phyloP scores from a whole-genome alignment of 2,888 invertebrate species.

The Eledone cirrhosa region DNA sequence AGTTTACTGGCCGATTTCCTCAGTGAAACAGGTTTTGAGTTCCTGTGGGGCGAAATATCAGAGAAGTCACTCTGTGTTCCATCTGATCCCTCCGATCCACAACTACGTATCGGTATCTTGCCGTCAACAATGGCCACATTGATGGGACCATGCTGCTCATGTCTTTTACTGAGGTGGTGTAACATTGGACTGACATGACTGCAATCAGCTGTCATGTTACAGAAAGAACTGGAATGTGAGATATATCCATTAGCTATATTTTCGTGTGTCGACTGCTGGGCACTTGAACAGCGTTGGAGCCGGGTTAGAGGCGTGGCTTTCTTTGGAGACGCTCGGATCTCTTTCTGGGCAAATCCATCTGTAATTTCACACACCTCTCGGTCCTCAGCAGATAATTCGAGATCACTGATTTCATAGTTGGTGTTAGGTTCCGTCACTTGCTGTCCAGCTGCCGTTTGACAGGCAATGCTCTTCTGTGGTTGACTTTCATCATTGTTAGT shows the following conservation, averaged over 20 bases:
- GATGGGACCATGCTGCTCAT: neutral
- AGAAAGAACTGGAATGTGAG: constrained; percentile 25
- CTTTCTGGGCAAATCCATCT: constrained; percentile 30
- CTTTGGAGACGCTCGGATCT: constrained; percentile 1
- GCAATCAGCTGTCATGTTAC: constrained; percentile 24
- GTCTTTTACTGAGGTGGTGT: neutral
- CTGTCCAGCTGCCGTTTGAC: constrained; percentile 21
- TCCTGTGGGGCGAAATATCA: constrained; percentile 32
- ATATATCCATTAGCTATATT: constrained; percentile 26
- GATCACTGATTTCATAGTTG: constrained; percentile 39
- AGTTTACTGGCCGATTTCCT: constrained; percentile 9
- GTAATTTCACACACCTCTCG: constrained; percentile 55
- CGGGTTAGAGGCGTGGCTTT: neutral
- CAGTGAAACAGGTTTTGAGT: constrained; percentile 25
- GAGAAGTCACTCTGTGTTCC: constrained; percentile 33
- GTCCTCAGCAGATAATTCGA: constrained; percentile 53
- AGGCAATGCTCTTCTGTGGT: neutral
- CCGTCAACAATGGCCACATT: constrained; percentile 19
- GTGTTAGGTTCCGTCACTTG: constrained; percentile 29
- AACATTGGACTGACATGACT: constrained; percentile 23
- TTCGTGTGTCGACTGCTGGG: constrained; percentile 7
- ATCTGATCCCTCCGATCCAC: constrained; percentile 31
- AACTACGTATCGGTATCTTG: constrained; percentile 15
- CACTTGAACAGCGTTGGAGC: constrained; percentile 17
- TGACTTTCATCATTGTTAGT: constrained; percentile 30